phyloP scores from a whole-genome alignment of 2,797 vertebrate species.

The Pampus argenteus region DNA sequence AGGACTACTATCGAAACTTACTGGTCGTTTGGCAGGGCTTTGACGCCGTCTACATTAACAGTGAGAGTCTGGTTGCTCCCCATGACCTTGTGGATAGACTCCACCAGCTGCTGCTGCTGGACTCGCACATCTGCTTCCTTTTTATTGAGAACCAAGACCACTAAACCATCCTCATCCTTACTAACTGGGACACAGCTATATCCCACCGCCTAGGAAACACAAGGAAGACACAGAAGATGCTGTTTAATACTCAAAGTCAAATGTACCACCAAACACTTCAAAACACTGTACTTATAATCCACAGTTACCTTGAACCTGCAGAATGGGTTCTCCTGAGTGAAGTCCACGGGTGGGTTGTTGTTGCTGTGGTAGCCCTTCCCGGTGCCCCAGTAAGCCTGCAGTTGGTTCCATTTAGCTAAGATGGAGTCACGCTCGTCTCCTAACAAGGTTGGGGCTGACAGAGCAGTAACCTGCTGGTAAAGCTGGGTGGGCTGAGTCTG shows the following conservation, averaged over 20 bases:
- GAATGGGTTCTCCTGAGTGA: constrained; percentile 96
- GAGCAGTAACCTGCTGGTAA: constrained; percentile 95
- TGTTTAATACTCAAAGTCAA: neutral
- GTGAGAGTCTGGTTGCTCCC: constrained; percentile 92
- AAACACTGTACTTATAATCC: neutral
- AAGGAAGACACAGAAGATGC: constrained; percentile 5
- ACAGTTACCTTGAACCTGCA: constrained; percentile 95
- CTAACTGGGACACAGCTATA: constrained; percentile 93
- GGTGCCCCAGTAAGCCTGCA: constrained; percentile 98
- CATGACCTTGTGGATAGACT: constrained; percentile 94
- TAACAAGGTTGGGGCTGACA: constrained; percentile 93
- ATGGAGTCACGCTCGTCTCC: constrained; percentile 97
- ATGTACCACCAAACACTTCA: neutral
- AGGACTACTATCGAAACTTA: too few species aligned
- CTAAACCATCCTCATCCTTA: constrained; percentile 96
- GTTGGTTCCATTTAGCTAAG: constrained; percentile 98
- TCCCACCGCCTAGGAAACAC: constrained; percentile 89
- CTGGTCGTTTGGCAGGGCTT: constrained; percentile 94
- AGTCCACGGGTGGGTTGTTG: constrained; percentile 93
- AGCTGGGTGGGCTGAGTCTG: constrained; percentile 92
- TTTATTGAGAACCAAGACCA: constrained; percentile 92
- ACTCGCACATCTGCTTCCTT: constrained; percentile 92
- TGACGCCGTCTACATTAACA: constrained; percentile 95
- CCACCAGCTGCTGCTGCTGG: constrained; percentile 95
- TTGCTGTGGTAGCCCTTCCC: constrained; percentile 97